Conservation (phyloP, 2,888 invertebrate genomes). For the Thecophora atra region DNA sequence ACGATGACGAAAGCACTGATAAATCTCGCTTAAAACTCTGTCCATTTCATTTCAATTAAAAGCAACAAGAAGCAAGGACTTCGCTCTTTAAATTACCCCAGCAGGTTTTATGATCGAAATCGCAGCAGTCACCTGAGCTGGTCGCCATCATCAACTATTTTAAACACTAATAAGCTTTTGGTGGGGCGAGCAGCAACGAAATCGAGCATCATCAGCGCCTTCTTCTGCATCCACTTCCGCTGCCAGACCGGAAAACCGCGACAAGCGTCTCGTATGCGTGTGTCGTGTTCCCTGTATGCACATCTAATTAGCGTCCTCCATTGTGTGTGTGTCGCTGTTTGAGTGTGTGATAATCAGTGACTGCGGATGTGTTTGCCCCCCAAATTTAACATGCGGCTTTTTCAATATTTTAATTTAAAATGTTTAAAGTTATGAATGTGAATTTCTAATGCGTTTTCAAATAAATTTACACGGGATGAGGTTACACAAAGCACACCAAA, state of each 20-base stretch:
- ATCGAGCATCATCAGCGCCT: background rate
- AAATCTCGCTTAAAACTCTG: too few relatives aligned
- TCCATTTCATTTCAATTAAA: too few relatives aligned
- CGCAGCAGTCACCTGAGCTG: background rate
- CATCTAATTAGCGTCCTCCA: constrained; percentile 34
- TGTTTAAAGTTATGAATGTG: constrained; percentile 23
- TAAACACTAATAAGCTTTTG: constrained; percentile 32
- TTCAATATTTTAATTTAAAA: constrained; percentile 32
- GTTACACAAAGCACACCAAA: constrained; percentile 9
- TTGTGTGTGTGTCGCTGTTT: background rate
- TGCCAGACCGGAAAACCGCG: constrained; percentile 34
- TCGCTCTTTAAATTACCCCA: too few relatives aligned
- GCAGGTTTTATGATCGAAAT: background rate
- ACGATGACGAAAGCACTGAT: too few relatives aligned
- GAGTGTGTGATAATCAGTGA: background rate
- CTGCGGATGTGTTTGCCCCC: constrained; percentile 10
- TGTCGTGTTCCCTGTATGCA: constrained; percentile 28
- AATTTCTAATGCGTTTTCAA: constrained; percentile 26
- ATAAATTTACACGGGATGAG: constrained; percentile 32
- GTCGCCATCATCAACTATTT: background rate
- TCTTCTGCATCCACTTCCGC: constrained; percentile 21
- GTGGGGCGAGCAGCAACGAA: constrained; percentile 24
- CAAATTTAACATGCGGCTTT: constrained; percentile 36
- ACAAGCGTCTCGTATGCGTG: background rate
- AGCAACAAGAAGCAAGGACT: too few relatives aligned